phyloP scores from a whole-genome alignment of 1,140 invertebrate species.

The Epicauta chinensis region DNA sequence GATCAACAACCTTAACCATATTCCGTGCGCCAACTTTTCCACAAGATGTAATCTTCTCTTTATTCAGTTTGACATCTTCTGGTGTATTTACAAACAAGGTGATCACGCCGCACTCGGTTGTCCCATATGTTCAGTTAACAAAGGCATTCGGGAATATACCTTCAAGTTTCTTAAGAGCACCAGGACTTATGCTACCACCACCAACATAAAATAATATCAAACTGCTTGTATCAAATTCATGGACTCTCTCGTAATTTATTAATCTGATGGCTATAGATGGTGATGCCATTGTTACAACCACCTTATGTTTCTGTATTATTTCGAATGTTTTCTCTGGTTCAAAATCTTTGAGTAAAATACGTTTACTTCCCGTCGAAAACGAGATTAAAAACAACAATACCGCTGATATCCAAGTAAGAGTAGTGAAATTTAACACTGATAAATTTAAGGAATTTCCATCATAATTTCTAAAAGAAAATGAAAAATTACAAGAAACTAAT shows the following conservation, averaged over 20 bases:
- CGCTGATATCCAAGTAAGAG: slow-evolving; percentile 4
- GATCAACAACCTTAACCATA: slow-evolving; percentile 34
- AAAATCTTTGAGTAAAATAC: not conserved
- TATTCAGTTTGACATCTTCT: not conserved
- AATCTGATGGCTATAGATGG: not conserved
- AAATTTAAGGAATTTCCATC: too few relatives aligned
- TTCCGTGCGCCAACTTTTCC: slow-evolving; percentile 3
- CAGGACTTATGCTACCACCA: not conserved
- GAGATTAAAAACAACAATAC: not conserved
- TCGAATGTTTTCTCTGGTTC: not conserved
- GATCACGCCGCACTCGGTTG: not conserved
- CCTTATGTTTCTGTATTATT: slow-evolving; percentile 5
- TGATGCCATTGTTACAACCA: not conserved
- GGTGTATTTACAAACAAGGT: not conserved
- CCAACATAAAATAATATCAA: not conserved
- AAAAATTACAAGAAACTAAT: too few relatives aligned
- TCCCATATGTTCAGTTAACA: not conserved
- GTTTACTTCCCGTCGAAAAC: not conserved
- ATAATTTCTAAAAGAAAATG: too few relatives aligned
- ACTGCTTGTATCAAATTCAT: not conserved
- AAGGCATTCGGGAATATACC: not conserved
- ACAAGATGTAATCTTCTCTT: too few relatives aligned
- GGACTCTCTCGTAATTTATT: not conserved
- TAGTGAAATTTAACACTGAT: not conserved
- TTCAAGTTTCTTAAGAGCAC: not conserved